Percentiles rank a stretch among this genome's conserved stretches.
These are phyloP conservation scores for Theretra japonica DNA, from an alignment of 2,888 invertebrate species.

Conservation along the genomic window DNA sequence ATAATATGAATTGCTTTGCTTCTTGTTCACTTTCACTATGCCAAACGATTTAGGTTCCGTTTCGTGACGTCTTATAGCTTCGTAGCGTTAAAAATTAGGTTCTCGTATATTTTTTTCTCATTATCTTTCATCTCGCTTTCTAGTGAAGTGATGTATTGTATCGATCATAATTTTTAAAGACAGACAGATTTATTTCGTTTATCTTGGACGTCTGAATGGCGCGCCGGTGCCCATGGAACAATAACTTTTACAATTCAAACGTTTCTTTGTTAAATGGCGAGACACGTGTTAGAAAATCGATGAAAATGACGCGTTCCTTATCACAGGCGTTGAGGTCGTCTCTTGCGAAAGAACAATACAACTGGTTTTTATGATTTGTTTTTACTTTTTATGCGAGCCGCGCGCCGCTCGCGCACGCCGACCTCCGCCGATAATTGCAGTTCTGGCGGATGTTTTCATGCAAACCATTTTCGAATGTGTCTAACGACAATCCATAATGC, in stretches of 20 bases:
- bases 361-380: constrained; percentile 77
- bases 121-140: constrained; percentile 65
- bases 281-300: constrained; percentile 67
- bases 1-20: constrained; percentile 67
- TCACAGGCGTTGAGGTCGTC: constrained; percentile 67
- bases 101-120: constrained; percentile 51
- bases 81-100: constrained; percentile 61
- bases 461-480: constrained; percentile 42
- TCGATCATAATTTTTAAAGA: constrained; percentile 30
- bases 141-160: constrained; percentile 59
- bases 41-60: constrained; percentile 70
- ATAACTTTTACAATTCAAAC: constrained; percentile 54
- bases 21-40: constrained; percentile 76
- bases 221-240: constrained; percentile 37
- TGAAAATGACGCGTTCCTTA: constrained; percentile 68
- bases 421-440: constrained; percentile 48
- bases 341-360: constrained; percentile 78
- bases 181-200: neutral
- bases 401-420: constrained; percentile 48
- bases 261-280: constrained; percentile 50
- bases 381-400: constrained; percentile 66
- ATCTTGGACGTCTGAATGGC: neutral
- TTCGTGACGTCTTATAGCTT: constrained; percentile 64
- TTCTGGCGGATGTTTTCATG: constrained; percentile 62
- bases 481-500: neutral